Percentiles rank a stretch among this genome's conserved stretches.
These are phyloP conservation scores for Nasonia vitripennis DNA, from an alignment of 1,140 invertebrate species.

Conservation along the genomic window DNA sequence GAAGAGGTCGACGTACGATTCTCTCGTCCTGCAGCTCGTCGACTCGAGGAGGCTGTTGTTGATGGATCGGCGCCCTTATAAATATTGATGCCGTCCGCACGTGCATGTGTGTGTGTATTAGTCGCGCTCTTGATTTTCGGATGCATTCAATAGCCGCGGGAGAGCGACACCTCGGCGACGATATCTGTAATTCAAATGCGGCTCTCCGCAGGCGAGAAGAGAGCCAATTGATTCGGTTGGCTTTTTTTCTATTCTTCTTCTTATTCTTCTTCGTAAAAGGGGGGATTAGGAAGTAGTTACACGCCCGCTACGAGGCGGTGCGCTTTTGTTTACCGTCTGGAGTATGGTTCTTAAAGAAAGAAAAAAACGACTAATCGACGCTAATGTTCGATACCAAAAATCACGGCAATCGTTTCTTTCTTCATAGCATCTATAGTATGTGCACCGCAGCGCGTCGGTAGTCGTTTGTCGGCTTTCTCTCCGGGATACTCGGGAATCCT, in stretches of 20 bases:
- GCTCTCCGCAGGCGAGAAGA: background rate
- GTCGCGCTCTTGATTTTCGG: background rate
- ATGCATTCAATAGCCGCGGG: background rate
- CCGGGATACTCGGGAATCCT: conserved; percentile 7
- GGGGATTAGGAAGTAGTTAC: background rate
- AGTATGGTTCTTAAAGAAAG: too few species aligned
- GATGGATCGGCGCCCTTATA: background rate
- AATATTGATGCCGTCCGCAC: conserved; percentile 1
- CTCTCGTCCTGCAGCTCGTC: background rate
- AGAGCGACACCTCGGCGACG: background rate
- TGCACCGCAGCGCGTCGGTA: too few species aligned
- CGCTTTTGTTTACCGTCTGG: too few species aligned
- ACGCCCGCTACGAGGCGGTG: too few species aligned
- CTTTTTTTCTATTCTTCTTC: background rate
- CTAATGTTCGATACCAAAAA: too few species aligned
- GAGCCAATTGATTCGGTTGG: background rate
- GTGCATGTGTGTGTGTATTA: background rate
- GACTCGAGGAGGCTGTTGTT: background rate
- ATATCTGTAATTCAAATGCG: conserved; percentile 43
- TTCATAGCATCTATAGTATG: too few species aligned
- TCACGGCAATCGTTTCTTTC: too few species aligned
- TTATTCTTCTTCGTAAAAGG: background rate
- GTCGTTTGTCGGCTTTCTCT: background rate
- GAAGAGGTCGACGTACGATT: background rate
- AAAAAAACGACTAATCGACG: too few species aligned